Evolutionary conservation across 2,113 vertebrate species (phyloP).

Genomic region (Uria aalge): DNA sequence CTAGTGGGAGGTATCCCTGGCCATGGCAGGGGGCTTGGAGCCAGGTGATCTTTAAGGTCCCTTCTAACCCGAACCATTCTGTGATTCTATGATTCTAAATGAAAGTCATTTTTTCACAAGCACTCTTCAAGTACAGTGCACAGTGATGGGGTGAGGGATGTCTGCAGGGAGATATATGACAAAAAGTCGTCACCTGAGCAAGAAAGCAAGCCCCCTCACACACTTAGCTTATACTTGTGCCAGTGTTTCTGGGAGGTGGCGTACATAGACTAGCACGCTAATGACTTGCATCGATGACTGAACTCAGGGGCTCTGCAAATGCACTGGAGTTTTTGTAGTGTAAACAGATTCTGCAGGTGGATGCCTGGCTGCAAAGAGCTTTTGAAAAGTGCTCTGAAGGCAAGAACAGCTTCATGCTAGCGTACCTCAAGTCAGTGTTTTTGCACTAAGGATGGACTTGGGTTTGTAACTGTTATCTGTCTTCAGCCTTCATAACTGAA

Average conservation of each 20-base stretch:
- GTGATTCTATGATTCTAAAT: neutral
- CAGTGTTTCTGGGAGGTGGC: neutral
- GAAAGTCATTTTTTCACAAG: neutral
- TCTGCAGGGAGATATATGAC: neutral
- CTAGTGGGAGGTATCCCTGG: too few relatives aligned
- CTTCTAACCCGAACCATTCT: too few relatives aligned
- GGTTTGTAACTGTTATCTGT: neutral
- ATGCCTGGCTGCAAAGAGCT: neutral
- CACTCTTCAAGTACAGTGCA: neutral
- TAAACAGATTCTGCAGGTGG: neutral
- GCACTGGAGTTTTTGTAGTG: neutral
- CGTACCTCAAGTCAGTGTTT: neutral
- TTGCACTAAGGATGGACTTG: neutral
- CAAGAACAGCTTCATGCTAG: neutral
- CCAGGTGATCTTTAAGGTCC: too few relatives aligned
- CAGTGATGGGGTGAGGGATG: neutral
- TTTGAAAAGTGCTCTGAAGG: neutral
- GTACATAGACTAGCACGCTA: neutral
- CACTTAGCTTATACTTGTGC: neutral
- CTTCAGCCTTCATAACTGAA: neutral
- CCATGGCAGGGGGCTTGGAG: too few relatives aligned
- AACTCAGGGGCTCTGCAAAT: neutral
- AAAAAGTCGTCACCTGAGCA: neutral
- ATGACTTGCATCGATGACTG: neutral
- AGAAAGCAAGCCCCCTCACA: neutral